These are phyloP conservation scores for Carettochelys insculpta DNA, from an alignment of 2,113 vertebrate species.

Conservation along the genomic window DNA sequence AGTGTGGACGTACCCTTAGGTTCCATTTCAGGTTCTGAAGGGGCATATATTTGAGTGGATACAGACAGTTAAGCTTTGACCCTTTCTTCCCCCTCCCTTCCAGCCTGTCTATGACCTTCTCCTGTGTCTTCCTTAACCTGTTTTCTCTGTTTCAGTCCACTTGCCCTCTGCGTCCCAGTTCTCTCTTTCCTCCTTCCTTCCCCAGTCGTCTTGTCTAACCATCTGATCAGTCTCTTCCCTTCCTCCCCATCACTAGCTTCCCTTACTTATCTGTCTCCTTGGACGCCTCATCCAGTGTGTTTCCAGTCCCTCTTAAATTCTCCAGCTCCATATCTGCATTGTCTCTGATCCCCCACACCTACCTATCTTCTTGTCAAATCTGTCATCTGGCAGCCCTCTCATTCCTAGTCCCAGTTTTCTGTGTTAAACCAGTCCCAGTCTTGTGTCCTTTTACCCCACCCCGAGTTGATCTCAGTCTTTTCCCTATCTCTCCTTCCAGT, in stretches of 20 bases:
- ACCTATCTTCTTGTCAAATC: not conserved
- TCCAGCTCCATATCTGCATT: not conserved
- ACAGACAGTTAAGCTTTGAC: not conserved
- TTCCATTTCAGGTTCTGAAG: too few species aligned
- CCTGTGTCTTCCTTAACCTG: not conserved
- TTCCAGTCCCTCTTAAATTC: not conserved
- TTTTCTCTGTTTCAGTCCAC: not conserved
- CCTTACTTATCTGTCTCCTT: too few species aligned
- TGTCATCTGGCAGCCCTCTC: not conserved
- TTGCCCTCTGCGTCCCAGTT: not conserved
- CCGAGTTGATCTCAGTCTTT: not conserved
- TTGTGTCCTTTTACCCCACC: not conserved
- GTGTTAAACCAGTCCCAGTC: not conserved
- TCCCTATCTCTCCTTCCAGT: not conserved
- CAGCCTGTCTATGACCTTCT: not conserved
- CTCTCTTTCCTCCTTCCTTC: not conserved
- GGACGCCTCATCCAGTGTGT: not conserved
- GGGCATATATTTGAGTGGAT: too few species aligned
- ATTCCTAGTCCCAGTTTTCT: not conserved
- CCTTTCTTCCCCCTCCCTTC: not conserved
- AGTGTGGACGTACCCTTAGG: too few species aligned
- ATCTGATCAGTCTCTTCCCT: too few species aligned
- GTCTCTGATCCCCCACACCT: not conserved
- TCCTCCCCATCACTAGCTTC: too few species aligned
- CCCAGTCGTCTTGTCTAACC: not conserved